phyloP scores from a whole-genome alignment of 2,113 vertebrate species.

The Melozone crissalis region DNA sequence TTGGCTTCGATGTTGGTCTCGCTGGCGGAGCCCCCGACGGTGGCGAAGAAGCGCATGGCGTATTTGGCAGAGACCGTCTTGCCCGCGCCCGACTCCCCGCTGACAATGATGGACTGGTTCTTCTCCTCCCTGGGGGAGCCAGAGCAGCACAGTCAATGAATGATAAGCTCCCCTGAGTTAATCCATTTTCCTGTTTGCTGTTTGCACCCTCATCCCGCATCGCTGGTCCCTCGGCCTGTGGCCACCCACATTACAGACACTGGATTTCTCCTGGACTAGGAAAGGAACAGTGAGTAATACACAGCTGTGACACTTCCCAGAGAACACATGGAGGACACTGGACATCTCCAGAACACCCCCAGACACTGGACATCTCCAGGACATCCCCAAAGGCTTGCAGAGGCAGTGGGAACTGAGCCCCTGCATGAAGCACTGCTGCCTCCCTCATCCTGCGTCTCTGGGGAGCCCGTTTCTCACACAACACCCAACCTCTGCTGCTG shows the following conservation, averaged over 20 bases:
- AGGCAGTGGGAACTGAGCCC: accelerated
- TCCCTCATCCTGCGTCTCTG: background rate
- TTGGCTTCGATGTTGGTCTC: slow-evolving; percentile 92
- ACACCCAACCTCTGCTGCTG: background rate
- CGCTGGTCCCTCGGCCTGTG: accelerated
- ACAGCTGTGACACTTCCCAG: no score
- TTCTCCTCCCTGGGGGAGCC: slow-evolving; percentile 85
- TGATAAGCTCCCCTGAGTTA: no score
- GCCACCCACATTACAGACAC: accelerated
- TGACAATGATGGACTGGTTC: slow-evolving; percentile 98
- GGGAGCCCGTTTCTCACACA: accelerated
- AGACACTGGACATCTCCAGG: background rate
- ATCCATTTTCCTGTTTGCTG: accelerated
- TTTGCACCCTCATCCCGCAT: accelerated
- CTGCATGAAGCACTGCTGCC: background rate
- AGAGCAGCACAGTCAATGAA: background rate
- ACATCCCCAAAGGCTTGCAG: background rate
- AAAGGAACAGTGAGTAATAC: accelerated
- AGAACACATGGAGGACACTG: background rate
- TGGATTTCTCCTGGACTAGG: background rate
- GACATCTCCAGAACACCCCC: background rate
- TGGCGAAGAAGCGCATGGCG: slow-evolving; percentile 92
- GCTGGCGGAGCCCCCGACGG: slow-evolving; percentile 85
- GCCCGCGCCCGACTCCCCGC: slow-evolving; percentile 93
- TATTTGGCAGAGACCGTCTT: slow-evolving; percentile 97